Base-by-base conservation (phyloP, 1,140 invertebrate genomes). In the Bombus turneri region DNA sequence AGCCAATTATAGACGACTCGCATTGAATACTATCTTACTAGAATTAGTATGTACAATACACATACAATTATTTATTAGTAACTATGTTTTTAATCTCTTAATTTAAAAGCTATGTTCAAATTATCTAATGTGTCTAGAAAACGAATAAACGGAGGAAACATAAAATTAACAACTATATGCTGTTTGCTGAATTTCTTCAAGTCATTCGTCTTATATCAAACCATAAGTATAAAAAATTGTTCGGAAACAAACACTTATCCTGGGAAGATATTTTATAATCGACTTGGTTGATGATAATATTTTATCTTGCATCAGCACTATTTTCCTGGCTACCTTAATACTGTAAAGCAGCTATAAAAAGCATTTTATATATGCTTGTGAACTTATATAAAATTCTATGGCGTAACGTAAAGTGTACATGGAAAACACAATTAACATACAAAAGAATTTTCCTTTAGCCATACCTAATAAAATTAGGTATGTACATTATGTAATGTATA, bases 301-400 rank as follows among this genome's bases (percentile, higher is more conserved):
- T 47, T 62, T 53, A 37, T 72, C 31, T 77, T 72, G 83, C 76
- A 72, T 73, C 77, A 64, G 57, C 68, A 68, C 83, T 85, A 80
- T 72, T 13, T 28, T 62, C 25, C 31, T 64, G 31, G 64, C 82
- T 83, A 83, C 74, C 59, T 83, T 83, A 22, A n/a, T 81, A 75
- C 72, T 76, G 72, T 76, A 39, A 83, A 83, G 81, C 83, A 80
- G 53, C 57, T 85, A 85, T 53, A 72, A 84, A 41, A 85, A 85
- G 83, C 83, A 79, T 72, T 73, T 41, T 62, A 28, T 72, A 72
- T 85, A 43, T 73, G 77, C 34, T 73, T 62, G 41, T 62, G 57
- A 85, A 85, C 68, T 85, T 62, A 80, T 64, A 66, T 18, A 80
- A 66, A 80, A 85, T 80, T 85, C 77, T 85, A 85, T 85, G 39